Conservation (phyloP, 2,888 invertebrate species). For the Pyrrhia umbra region DNA sequence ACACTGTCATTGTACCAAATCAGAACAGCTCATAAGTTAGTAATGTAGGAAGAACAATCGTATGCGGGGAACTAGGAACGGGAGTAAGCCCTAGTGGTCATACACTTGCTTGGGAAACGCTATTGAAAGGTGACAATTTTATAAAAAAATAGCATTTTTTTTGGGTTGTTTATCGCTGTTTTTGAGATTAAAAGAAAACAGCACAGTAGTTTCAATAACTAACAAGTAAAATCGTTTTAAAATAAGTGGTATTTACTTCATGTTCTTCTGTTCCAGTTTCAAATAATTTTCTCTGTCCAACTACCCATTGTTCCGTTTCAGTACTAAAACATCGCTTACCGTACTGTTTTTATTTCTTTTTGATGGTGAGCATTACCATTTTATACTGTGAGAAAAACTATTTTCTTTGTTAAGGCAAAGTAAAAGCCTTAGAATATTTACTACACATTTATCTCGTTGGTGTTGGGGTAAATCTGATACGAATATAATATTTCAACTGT, state of each 20-base stretch:
- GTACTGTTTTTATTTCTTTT: slow-evolving; percentile 18
- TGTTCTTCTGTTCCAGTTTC: too few species aligned
- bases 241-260: neutral
- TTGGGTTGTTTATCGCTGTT: neutral
- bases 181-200: too few species aligned
- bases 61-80: too few species aligned
- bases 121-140: too few species aligned
- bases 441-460: neutral
- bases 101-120: neutral
- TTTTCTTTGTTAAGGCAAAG: neutral
- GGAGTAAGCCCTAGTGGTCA: neutral
- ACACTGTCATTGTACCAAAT: slow-evolving; percentile 1
- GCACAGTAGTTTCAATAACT: too few species aligned
- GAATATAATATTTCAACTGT: neutral
- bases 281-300: slow-evolving; percentile 18
- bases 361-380: slow-evolving; percentile 14
- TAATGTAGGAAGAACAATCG: too few species aligned
- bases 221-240: neutral
- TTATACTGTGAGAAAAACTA: neutral
- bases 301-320: slow-evolving; percentile 20
- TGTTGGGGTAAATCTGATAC: neutral
- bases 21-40: neutral
- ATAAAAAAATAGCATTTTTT: slow-evolving; percentile 1
- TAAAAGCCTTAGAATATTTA: neutral
- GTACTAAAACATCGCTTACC: slow-evolving; percentile 37